phyloP scores from a whole-genome alignment of 2,113 vertebrate species.

The Trachemys scripta region DNA sequence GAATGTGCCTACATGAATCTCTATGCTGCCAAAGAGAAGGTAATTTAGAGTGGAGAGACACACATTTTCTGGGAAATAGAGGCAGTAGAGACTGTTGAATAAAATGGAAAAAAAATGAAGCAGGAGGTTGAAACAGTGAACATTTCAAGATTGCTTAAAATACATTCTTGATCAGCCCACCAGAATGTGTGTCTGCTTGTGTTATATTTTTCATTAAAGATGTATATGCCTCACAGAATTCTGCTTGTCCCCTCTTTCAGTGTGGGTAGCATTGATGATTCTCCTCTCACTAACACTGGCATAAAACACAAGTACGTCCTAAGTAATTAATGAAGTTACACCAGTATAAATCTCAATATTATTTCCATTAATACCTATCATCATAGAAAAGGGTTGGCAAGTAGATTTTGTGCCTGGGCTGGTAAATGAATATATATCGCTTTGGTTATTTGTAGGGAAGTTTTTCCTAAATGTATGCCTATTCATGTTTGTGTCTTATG shows the following conservation, averaged over 20 bases:
- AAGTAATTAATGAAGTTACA: not conserved
- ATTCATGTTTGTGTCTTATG: too few species aligned
- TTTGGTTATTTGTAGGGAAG: not conserved
- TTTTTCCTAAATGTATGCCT: too few species aligned
- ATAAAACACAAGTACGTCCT: not conserved
- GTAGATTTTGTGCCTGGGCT: not conserved
- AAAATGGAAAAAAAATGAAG: not conserved
- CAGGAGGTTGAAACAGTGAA: not conserved
- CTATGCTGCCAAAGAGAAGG: not conserved
- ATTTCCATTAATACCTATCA: not conserved
- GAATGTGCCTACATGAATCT: constrained; percentile 36
- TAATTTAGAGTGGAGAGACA: not conserved
- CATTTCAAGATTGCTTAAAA: not conserved
- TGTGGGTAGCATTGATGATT: not conserved
- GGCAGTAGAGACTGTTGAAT: not conserved
- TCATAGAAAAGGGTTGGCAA: not conserved
- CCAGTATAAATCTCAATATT: not conserved
- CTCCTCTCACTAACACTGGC: fast-evolving
- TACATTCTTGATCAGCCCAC: not conserved
- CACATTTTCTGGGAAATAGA: constrained; percentile 18
- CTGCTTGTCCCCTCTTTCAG: not conserved
- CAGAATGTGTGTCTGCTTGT: not conserved
- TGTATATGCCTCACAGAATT: not conserved
- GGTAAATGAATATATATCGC: not conserved
- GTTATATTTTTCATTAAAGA: not conserved